phyloP scores from a whole-genome alignment of 1,140 invertebrate genomes.

The Zaprionus kolodkinae region DNA sequence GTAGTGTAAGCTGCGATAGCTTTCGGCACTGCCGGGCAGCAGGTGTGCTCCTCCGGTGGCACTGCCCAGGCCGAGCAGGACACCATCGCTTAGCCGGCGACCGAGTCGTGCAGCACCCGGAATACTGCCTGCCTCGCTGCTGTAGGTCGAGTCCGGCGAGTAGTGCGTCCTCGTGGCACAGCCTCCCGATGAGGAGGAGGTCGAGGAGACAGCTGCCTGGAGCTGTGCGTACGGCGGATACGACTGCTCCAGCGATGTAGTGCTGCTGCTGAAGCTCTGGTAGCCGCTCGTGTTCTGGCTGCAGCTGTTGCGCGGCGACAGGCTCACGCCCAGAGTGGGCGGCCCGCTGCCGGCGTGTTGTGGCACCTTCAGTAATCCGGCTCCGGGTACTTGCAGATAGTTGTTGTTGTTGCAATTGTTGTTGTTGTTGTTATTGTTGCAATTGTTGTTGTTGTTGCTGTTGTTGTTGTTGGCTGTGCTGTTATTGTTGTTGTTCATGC shows the following conservation, averaged over 20 bases:
- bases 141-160: conserved; percentile 79
- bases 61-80: conserved; percentile 64
- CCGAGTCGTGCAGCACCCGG: conserved; percentile 58
- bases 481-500: conserved; percentile 48
- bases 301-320: conserved; percentile 76
- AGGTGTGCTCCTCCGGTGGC: conserved; percentile 52
- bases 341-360: neutral
- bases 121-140: conserved; percentile 62
- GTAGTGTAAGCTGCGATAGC: conserved; percentile 76
- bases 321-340: conserved; percentile 28
- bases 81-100: conserved; percentile 78
- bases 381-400: conserved; percentile 63
- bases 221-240: conserved; percentile 75
- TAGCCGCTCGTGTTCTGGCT: conserved; percentile 83
- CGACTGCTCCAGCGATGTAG: conserved; percentile 79
- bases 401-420: conserved; percentile 57
- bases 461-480: conserved; percentile 52
- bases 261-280: conserved; percentile 84
- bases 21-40: conserved; percentile 72
- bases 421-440: too few species aligned
- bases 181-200: conserved; percentile 55
- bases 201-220: conserved; percentile 61
- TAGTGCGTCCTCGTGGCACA: conserved; percentile 56
- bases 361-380: conserved; percentile 34
- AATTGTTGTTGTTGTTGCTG: conserved; percentile 53